Conservation (phyloP, 2,113 vertebrate species). For the Stigmatopora argus region DNA sequence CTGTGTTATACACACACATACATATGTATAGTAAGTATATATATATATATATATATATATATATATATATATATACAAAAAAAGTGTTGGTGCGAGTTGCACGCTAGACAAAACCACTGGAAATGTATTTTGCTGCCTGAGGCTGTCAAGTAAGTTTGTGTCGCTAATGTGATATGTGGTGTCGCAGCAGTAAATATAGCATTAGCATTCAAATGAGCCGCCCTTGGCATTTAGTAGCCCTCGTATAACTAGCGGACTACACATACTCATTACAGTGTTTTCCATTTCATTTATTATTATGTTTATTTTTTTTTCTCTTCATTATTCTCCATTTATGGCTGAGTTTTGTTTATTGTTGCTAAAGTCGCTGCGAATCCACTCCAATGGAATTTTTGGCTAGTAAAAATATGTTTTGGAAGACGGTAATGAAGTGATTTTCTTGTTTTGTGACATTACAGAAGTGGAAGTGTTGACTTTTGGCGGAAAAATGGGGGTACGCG, state of each 20-base stretch:
- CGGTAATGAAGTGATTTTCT: background rate
- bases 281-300: background rate
- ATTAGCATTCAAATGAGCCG: slow-evolving; percentile 3
- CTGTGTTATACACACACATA: too few species aligned
- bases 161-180: slow-evolving; percentile 10
- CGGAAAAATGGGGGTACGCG: background rate
- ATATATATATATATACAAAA: background rate
- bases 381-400: too few species aligned
- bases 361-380: background rate
- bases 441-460: background rate
- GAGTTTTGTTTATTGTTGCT: background rate
- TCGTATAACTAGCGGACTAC: background rate
- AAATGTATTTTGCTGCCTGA: background rate
- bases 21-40: too few species aligned
- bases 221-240: background rate
- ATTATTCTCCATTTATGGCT: background rate
- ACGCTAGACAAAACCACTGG: background rate
- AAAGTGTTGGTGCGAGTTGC: background rate
- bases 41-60: too few species aligned
- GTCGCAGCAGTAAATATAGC: slow-evolving; percentile 1
- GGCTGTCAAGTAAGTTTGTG: background rate
- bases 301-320: background rate
- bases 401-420: too few species aligned
- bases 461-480: background rate
- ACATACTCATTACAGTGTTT: background rate